phyloP scores from a whole-genome alignment of 2,888 invertebrate genomes.

The Caenorhabditis auriculariae region DNA sequence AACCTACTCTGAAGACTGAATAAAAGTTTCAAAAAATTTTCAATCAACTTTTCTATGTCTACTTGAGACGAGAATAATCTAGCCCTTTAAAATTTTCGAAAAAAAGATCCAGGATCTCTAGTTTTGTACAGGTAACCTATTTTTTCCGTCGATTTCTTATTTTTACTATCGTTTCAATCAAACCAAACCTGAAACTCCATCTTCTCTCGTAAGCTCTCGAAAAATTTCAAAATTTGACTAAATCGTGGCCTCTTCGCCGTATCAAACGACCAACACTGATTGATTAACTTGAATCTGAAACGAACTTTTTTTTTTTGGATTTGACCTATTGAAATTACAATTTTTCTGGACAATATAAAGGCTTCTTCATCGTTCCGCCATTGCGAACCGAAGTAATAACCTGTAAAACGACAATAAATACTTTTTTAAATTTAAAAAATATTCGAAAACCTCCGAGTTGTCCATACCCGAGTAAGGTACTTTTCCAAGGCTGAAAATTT shows the following conservation, averaged over 20 bases:
- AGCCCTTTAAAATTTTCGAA: not conserved
- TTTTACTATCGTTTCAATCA: no score
- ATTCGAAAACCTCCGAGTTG: conserved; percentile 67
- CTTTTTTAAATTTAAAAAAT: conserved; percentile 84
- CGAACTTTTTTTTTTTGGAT: not conserved
- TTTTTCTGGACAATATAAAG: conserved; percentile 79
- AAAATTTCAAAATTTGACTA: conserved; percentile 25
- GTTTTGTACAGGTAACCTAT: no score
- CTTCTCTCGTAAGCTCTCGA: conserved; percentile 50
- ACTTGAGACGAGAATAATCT: not conserved
- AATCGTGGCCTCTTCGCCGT: conserved; percentile 43
- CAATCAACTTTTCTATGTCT: not conserved
- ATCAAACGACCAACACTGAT: conserved; percentile 37
- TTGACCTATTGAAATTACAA: conserved; percentile 64
- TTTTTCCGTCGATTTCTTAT: no score
- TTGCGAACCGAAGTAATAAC: conserved; percentile 63
- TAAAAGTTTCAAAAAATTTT: not conserved
- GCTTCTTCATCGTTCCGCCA: conserved; percentile 73
- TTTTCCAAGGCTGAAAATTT: conserved; percentile 91
- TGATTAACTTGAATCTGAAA: conserved; percentile 46
- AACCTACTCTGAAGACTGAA: no score
- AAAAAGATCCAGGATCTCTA: not conserved
- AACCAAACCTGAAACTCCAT: conserved; percentile 42
- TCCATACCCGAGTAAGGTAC: conserved; percentile 92
- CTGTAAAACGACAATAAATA: not conserved